A percentile compares a stretch with the other conserved stretches of the same genome.
These are phyloP conservation scores for Heliconius erato DNA, from an alignment of 2,888 invertebrate genomes.

Conservation along the genomic window DNA sequence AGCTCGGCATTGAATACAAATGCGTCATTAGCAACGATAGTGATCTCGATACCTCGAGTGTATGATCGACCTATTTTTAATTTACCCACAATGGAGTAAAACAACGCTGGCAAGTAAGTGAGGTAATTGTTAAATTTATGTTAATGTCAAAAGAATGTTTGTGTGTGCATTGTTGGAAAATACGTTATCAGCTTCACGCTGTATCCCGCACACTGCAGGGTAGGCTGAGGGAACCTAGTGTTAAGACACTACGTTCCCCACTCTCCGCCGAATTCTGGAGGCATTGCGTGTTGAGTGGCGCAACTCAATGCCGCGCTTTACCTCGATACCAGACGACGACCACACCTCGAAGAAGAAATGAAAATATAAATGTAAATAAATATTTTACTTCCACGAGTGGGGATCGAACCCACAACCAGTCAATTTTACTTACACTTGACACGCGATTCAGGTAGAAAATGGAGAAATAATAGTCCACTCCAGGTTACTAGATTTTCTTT, in stretches of 20 bases:
- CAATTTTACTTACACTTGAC: background rate
- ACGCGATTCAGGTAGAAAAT: background rate
- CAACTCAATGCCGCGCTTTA: too few species aligned
- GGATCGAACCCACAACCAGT: too few species aligned
- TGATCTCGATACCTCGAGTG: conserved; percentile 47
- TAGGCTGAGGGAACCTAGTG: too few species aligned
- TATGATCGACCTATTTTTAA: conserved; percentile 45
- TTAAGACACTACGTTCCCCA: too few species aligned
- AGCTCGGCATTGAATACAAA: conserved; percentile 48
- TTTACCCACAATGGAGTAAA: conserved; percentile 35
- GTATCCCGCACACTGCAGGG: too few species aligned
- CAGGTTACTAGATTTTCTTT: background rate
- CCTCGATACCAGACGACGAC: too few species aligned
- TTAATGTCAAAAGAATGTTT: background rate
- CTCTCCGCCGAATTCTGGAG: too few species aligned
- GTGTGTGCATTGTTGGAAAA: background rate
- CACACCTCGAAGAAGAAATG: too few species aligned
- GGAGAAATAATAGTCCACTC: background rate
- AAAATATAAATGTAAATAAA: too few species aligned
- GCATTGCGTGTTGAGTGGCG: too few species aligned
- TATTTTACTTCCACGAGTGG: too few species aligned
- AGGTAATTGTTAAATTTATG: conserved; percentile 7
- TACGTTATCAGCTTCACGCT: background rate
- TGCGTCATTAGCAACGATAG: conserved; percentile 45
- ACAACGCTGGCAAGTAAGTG: conserved; percentile 7